Evolutionary conservation across 2,797 vertebrate species (phyloP).

Genomic region (Oreochromis mossambicus): DNA sequence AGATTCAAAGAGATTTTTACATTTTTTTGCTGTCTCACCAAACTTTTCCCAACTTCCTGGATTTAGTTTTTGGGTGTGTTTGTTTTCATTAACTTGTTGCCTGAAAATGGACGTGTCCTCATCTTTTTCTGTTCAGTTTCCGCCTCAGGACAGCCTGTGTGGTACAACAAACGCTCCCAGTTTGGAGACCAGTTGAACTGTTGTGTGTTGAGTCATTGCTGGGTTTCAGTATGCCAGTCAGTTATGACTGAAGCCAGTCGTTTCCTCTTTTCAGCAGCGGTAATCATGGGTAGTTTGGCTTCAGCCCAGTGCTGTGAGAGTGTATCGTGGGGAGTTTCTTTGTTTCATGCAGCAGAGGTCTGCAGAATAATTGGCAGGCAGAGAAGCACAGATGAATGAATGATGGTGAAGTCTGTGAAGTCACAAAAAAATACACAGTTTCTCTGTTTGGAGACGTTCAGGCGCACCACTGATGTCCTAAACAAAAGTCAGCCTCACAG

Average conservation of each 20-base stretch:
- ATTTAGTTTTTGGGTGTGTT: background rate
- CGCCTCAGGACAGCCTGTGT: background rate
- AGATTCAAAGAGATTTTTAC: background rate
- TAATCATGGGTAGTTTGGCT: background rate
- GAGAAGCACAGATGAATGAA: background rate
- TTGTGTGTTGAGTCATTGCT: background rate
- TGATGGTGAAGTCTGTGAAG: background rate
- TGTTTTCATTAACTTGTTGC: background rate
- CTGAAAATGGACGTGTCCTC: background rate
- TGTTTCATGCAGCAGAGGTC: background rate
- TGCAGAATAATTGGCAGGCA: background rate
- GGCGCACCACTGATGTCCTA: background rate
- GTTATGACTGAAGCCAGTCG: background rate
- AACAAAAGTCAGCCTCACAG: background rate
- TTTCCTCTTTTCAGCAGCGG: background rate
- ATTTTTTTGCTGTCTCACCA: background rate
- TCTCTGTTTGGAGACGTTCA: background rate
- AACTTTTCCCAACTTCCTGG: background rate
- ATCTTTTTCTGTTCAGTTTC: background rate
- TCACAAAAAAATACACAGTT: background rate
- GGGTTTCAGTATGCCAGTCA: background rate
- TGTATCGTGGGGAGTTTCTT: background rate
- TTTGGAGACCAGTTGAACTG: background rate
- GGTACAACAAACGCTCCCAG: background rate
- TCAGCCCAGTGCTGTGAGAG: background rate